Percentiles rank a stretch among this genome's conserved stretches.
These are phyloP conservation scores for Aricia artaxerxes DNA, from an alignment of 2,888 invertebrate genomes.

Conservation along the genomic window DNA sequence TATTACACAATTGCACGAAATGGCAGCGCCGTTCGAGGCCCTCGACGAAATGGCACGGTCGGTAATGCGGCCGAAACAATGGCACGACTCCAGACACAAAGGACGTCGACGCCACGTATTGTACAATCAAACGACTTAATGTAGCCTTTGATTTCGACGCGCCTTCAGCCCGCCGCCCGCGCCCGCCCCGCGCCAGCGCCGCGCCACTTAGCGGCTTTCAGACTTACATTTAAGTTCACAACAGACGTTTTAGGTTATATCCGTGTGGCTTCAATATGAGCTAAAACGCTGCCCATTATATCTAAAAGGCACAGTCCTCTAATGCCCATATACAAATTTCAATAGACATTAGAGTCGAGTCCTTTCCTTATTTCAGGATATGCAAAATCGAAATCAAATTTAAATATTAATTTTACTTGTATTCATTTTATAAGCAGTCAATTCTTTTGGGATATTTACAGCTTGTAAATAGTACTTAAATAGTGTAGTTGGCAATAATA, in stretches of 20 bases:
- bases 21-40: slow-evolving; percentile 44
- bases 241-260: background rate
- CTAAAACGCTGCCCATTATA: background rate
- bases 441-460: background rate
- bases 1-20: slow-evolving; percentile 35
- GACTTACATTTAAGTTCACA: background rate
- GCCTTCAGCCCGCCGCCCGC: background rate
- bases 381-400: too few species aligned
- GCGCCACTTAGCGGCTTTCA: slow-evolving; percentile 1
- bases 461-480: background rate
- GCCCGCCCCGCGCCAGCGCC: background rate
- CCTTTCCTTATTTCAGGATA: background rate
- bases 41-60: slow-evolving; percentile 65
- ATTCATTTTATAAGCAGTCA: too few species aligned
- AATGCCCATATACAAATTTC: background rate
- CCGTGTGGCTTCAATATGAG: background rate
- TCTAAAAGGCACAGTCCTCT: background rate
- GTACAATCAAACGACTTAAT: slow-evolving; percentile 41
- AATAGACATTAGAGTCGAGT: too few species aligned
- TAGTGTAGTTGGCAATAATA: background rate
- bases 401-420: too few species aligned
- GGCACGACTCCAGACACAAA: slow-evolving; percentile 66
- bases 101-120: slow-evolving; percentile 50
- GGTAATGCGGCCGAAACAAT: slow-evolving; percentile 74
- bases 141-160: slow-evolving; percentile 43